Base-by-base conservation (phyloP, 1,140 invertebrate species). In the Aethina tumida region DNA sequence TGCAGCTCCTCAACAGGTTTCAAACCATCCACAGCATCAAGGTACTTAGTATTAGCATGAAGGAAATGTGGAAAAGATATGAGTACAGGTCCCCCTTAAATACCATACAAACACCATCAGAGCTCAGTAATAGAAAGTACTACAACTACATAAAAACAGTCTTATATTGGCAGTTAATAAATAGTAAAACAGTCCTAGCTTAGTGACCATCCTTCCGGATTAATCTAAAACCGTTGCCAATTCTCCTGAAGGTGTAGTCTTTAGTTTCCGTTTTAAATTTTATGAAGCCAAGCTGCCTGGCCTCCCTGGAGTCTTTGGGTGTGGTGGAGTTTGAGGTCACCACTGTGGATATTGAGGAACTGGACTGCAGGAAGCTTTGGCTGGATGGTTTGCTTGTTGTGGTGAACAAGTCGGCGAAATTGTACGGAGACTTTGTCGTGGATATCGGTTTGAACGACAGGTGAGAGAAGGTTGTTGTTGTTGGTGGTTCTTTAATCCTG, bases 41-140 rank as follows among this genome's bases (percentile, higher is more conserved):
- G 14, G 39, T 56, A 56, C 20, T 45, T 26, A 35, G 37, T 39
- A 34, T 54, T 45, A 12, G 44, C 52, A 41, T 56, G 47, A 9
- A 58, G 19, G 9, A 58, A 42, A 44, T 58, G 56, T 9, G 56
- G 56, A 42, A 53, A 56, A 16, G 56, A 58, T 17, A 56, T 42
- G 13, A 58, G 13, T 20, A 53, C 45, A 10, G 53, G 52, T 16
- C 32, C 48, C 24, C 49, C 55, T 58, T 49, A 22, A 67, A 65
- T n/a, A n/a, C n/a, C n/a, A n/a, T n/a, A n/a, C 30, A 53, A 56
- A 46, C 18, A 35, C 19, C 15, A 28, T 17, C 12, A 9, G n/a
- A n/a, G n/a, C n/a, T n/a, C n/a, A n/a, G n/a, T n/a, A n/a, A n/a
- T 16, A 33, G 12, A 17, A 33, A 33, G 4, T 10, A 17, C 7